A percentile compares a stretch with the other conserved stretches of the same genome.
Evolutionary conservation across 2,113 vertebrate species (phyloP).

Genomic region (Ammodytes dubius): DNA sequence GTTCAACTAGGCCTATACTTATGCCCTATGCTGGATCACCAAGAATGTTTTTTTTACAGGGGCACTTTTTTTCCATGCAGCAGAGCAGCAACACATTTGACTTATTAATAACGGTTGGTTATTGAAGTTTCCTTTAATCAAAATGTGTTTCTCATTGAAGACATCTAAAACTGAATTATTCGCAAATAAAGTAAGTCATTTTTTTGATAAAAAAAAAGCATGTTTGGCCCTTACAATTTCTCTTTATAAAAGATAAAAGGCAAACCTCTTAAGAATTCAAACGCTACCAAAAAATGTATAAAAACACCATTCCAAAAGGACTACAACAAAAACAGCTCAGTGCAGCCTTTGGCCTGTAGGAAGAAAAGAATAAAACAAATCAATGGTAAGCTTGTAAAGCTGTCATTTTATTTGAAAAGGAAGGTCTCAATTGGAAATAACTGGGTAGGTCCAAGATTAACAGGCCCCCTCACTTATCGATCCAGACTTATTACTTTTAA

Average conservation of each 20-base stretch:
- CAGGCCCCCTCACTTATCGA: constrained; percentile 75
- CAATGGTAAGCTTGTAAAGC: constrained; percentile 71
- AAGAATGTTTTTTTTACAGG: constrained; percentile 33
- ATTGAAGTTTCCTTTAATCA: constrained; percentile 47
- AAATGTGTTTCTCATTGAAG: constrained; percentile 26
- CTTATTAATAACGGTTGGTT: constrained; percentile 19
- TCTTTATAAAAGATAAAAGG: constrained; percentile 41
- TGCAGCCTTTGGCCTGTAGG: constrained; percentile 57
- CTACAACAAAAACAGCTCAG: constrained; percentile 40
- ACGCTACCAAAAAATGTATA: constrained; percentile 29
- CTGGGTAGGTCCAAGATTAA: constrained; percentile 69
- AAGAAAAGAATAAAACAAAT: constrained; percentile 74
- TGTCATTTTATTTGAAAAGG: constrained; percentile 65
- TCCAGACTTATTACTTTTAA: constrained; percentile 82
- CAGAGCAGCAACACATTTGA: constrained; percentile 20
- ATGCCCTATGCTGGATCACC: constrained; percentile 34
- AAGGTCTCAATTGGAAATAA: constrained; percentile 69
- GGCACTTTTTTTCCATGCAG: constrained; percentile 20
- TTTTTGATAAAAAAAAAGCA: constrained; percentile 11
- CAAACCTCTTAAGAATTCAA: constrained; percentile 45
- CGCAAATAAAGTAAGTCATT: constrained; percentile 19
- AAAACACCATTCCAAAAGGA: constrained; percentile 36
- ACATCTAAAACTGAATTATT: constrained; percentile 43
- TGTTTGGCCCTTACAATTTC: not conserved
- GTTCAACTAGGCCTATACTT: constrained; percentile 38